Evolutionary conservation across 2,888 invertebrate genomes (phyloP), one percentile per base, ranked within the genome.

Genomic region (Cephus runcator): DNA sequence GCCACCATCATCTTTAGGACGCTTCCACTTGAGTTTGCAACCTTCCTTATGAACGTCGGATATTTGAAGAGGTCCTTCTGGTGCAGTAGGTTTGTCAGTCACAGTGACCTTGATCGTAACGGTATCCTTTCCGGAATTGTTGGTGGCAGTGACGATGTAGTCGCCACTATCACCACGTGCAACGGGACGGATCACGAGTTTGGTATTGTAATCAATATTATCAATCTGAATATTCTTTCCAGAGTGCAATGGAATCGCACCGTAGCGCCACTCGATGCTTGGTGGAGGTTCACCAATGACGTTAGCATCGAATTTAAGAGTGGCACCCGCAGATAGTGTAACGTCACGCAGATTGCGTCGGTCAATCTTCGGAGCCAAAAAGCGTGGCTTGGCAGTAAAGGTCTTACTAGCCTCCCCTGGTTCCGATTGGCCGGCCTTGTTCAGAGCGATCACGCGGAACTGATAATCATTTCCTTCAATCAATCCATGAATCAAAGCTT

Each of bases 401-500:
- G 94, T 95, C 92, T 97, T 97, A 92, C 97, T 96, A 34, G 96
- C 93, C 78, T 97, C 97, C 12, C 98, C 97, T 0, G 98, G 97
- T 85, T 97, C 97, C 87, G 98, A 97, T 89, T 95, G 95, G 0
- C 99, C 99, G 12, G 97, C 98, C 91, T 97, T 97, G 92, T 99
- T 99, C 77, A 98, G 93, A 12, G 99, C 99, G 84, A 98, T 95
- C 40, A 99, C 96, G 40, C 99, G 95, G 95, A 99, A 99, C 92
- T 98, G 98, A 91, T 98, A 98, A 90, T 98, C 98, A 90, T 98
- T 97, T 85, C 98, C 98, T 93, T 98, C 98, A 87, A 97, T 96
- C 75, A 99, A 92, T 71, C 97, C 97, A 89, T 96, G 96, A n/a
- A 98, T 95, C 77, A 96, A 95, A 75, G 96, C 98, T 79, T 94